These are phyloP conservation scores for Uloborus diversus DNA, from an alignment of 1,140 invertebrate genomes.

Conservation along the genomic window DNA sequence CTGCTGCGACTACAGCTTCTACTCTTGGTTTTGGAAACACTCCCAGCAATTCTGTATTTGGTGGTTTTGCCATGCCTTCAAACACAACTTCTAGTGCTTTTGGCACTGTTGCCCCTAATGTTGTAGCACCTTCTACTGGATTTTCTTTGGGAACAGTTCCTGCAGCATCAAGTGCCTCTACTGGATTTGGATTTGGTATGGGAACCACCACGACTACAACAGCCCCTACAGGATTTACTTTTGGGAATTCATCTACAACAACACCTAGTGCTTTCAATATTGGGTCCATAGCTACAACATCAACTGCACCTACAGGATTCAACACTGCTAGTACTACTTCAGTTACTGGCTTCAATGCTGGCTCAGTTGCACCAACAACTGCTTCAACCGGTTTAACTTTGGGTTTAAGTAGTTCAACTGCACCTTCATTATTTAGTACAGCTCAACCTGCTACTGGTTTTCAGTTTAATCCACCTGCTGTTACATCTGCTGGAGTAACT, in stretches of 20 bases:
- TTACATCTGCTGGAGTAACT: background rate
- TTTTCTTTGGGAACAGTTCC: background rate
- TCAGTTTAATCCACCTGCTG: background rate
- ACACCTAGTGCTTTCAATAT: background rate
- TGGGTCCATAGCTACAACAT: background rate
- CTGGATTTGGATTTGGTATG: conserved; percentile 20
- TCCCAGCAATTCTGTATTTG: no score
- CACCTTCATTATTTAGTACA: background rate
- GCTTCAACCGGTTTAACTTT: background rate
- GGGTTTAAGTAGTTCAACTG: background rate
- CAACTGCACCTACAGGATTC: conserved; percentile 1
- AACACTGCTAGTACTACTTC: background rate
- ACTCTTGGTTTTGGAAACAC: background rate
- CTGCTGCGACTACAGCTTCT: background rate
- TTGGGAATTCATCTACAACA: background rate
- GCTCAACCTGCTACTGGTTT: background rate
- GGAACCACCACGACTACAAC: background rate
- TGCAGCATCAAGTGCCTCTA: background rate
- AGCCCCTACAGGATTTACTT: background rate
- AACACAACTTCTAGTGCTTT: no score
- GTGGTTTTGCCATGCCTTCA: no score
- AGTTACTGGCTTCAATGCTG: background rate
- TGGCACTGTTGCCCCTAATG: background rate
- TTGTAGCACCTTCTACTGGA: background rate
- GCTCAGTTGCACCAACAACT: background rate